Evolutionary conservation across 2,113 vertebrate genomes (phyloP).

Genomic region (Suncus etruscus): DNA sequence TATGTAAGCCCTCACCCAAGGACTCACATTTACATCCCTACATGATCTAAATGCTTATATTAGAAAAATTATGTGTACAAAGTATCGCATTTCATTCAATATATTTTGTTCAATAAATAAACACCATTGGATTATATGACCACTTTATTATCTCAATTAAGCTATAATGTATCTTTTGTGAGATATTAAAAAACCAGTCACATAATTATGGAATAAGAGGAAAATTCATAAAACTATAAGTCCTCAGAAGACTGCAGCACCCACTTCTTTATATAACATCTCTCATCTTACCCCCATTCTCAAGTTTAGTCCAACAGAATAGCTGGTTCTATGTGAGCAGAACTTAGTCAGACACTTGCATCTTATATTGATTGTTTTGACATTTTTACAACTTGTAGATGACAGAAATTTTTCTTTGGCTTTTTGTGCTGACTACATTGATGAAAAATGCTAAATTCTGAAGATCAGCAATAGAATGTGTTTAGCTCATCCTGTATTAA

Average conservation of each 20-base stretch:
- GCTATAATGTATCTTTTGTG: background rate
- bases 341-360: background rate
- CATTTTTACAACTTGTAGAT: slow-evolving; percentile 1
- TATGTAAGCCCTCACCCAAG: background rate
- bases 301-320: background rate
- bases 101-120: background rate
- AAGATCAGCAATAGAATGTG: slow-evolving; percentile 12
- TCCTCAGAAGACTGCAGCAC: background rate
- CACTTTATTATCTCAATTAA: slow-evolving; percentile 36
- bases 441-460: slow-evolving; percentile 36
- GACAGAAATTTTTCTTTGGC: slow-evolving; percentile 14
- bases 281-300: background rate
- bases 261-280: background rate
- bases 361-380: background rate
- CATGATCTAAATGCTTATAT: background rate
- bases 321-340: background rate
- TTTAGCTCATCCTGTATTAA: background rate
- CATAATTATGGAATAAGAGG: background rate
- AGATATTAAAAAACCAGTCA: background rate
- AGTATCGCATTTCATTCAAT: background rate
- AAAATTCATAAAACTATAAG: background rate
- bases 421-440: slow-evolving; percentile 7
- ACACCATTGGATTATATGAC: background rate
- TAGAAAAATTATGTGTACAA: background rate
- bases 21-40: background rate